Evolutionary conservation across 30 jellyfish, hydroid and myxozoan genomes (phyloP), one percentile per base, ranked within the genome.

Genomic region (Turritopsis rubra): DNA sequence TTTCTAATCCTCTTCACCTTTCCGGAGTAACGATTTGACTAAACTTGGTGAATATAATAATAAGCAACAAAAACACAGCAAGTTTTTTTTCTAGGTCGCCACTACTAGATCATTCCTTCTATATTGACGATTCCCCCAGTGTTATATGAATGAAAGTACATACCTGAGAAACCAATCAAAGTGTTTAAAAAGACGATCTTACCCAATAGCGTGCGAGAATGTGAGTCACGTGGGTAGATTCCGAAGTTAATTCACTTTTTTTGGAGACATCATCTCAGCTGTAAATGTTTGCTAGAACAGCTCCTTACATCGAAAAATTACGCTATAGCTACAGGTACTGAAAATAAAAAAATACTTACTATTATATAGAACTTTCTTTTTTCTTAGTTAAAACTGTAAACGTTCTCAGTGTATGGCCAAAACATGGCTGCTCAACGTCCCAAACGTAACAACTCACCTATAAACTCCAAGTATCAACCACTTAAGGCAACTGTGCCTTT

Each of bases 401-500:
- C 31, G 52, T 22, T 68, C 1, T 22, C 31, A 22, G 52, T 52
- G 60, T 52, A 26, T 26, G 22, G 31, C 52, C 79, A 23, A 28
- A 66, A 71, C 0, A 93, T 93, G 99, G 96, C 96, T 73, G 84
- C 96, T 70, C 99, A 93, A 75, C 76, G 99, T 84, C 99, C 96
- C 21, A 84, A 95, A 83, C 85, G 93, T 66, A 93, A 88, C 75
- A 93, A 88, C 60, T 93, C 99, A 22, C 99, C 99, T 16, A 95
- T 87, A 52, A 93, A 83, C 79, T 60, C 93, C 21, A 93, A 93
- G 66, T 88, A 88, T 28, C 99, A 93, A 81, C 99, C 99, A 9
- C 75, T 93, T 81, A 93, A 93, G 84, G 99, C 99, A 71, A 93
- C 99, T 22, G 99, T 93, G 70, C 99, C 99, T 65, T 77, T 93